phyloP scores from a whole-genome alignment of 1,140 invertebrate species.

The Papilio polyxenes region DNA sequence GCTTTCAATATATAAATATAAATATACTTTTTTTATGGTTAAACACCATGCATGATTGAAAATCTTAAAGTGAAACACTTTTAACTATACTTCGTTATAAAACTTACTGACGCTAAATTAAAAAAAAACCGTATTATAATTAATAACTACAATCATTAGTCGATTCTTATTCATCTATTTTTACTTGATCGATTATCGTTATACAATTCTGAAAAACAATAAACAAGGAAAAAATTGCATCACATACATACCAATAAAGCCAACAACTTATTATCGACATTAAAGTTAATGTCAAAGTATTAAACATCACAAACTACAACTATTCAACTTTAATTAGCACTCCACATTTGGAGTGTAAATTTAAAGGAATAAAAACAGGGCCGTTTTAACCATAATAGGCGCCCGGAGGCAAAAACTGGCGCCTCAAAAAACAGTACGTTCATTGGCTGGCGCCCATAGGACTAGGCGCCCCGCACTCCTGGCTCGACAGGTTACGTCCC shows the following conservation, averaged over 20 bases:
- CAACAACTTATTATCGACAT: conserved; percentile 1
- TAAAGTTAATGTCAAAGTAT: neutral
- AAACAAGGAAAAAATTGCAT: neutral
- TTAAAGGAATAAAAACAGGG: neutral
- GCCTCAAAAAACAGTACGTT: no score
- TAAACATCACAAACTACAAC: neutral
- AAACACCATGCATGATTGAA: neutral
- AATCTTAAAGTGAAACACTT: neutral
- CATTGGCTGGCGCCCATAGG: no score
- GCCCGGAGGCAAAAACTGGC: neutral
- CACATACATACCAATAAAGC: neutral
- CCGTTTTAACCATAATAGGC: neutral
- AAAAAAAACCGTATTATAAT: no score
- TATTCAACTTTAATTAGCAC: neutral
- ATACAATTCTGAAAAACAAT: neutral
- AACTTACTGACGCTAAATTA: neutral
- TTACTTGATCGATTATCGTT: neutral
- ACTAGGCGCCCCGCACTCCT: neutral
- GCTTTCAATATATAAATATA: neutral
- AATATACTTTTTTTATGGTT: neutral
- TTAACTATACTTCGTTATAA: no score
- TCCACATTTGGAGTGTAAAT: neutral
- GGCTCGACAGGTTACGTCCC: neutral
- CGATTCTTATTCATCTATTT: no score
- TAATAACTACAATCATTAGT: no score